phyloP scores from a whole-genome alignment of 2,797 vertebrate species.

The Spondyliosoma cantharus region DNA sequence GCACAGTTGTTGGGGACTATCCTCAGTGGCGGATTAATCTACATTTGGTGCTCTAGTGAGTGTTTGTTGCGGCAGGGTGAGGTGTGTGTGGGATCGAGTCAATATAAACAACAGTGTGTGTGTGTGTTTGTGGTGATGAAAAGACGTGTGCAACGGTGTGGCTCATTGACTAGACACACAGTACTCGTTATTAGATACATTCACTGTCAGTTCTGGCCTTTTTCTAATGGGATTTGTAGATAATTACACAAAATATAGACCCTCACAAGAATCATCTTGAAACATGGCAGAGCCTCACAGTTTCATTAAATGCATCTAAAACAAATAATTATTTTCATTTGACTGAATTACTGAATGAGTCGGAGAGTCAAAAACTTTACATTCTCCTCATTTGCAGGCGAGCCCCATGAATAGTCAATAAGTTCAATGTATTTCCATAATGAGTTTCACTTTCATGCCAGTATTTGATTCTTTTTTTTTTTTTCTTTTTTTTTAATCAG shows the following conservation, averaged over 20 bases:
- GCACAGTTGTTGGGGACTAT: neutral
- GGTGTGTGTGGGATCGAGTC: neutral
- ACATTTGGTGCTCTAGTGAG: neutral
- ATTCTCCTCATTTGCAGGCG: slow-evolving; percentile 12
- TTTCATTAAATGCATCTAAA: slow-evolving; percentile 5
- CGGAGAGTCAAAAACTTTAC: slow-evolving; percentile 14
- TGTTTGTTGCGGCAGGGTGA: neutral
- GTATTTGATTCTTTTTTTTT: slow-evolving; percentile 24
- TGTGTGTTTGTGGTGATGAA: neutral
- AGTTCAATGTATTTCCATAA: slow-evolving; percentile 55
- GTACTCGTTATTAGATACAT: neutral
- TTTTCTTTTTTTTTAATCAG: slow-evolving; percentile 19
- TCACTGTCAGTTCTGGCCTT: neutral
- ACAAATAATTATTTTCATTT: neutral
- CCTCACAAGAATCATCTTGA: neutral
- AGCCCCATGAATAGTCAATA: slow-evolving; percentile 56
- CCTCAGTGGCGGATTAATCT: neutral
- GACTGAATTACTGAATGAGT: neutral
- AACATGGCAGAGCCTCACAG: neutral
- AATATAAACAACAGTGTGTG: neutral
- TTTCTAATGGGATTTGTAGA: neutral
- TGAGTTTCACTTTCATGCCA: slow-evolving; percentile 50
- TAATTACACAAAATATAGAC: neutral
- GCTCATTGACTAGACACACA: neutral
- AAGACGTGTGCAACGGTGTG: neutral